These are phyloP conservation scores for Callorhinus ursinus DNA, from an alignment of 2,113 vertebrate species.

Conservation along the genomic window DNA sequence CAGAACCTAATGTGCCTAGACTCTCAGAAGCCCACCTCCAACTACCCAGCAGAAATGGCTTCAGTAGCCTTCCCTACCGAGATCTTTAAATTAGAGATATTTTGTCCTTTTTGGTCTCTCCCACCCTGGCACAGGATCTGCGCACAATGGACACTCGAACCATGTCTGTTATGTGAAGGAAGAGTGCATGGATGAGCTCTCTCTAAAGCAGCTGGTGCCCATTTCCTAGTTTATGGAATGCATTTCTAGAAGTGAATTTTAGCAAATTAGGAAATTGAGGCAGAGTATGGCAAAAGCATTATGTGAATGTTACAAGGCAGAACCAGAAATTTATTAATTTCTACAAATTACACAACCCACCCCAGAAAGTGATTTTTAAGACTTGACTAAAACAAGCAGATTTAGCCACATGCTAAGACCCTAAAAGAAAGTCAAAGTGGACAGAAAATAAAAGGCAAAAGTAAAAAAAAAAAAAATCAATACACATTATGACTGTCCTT, in stretches of 20 bases:
- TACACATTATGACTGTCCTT: background rate
- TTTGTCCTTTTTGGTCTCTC: background rate
- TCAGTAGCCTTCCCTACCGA: background rate
- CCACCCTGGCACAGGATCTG: too few species aligned
- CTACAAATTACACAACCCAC: background rate
- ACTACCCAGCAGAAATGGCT: background rate
- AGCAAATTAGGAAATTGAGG: background rate
- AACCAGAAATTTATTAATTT: background rate
- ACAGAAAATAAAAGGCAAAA: background rate
- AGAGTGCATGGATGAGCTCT: background rate
- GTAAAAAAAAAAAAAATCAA: background rate
- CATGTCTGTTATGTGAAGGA: background rate
- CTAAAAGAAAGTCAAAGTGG: slow-evolving; percentile 31
- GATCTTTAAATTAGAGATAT: background rate
- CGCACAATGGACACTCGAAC: background rate
- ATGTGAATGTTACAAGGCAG: background rate
- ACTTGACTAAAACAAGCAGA: background rate
- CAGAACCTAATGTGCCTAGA: background rate
- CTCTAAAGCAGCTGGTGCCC: background rate
- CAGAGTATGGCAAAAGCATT: background rate
- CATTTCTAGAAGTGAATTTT: background rate
- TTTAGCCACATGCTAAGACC: slow-evolving; percentile 2
- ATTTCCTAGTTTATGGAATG: background rate
- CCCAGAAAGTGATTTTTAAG: slow-evolving; percentile 8
- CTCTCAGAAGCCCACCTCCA: background rate